Base-by-base conservation (phyloP, 1,140 invertebrate species). In the Asbolus verrucosus region DNA sequence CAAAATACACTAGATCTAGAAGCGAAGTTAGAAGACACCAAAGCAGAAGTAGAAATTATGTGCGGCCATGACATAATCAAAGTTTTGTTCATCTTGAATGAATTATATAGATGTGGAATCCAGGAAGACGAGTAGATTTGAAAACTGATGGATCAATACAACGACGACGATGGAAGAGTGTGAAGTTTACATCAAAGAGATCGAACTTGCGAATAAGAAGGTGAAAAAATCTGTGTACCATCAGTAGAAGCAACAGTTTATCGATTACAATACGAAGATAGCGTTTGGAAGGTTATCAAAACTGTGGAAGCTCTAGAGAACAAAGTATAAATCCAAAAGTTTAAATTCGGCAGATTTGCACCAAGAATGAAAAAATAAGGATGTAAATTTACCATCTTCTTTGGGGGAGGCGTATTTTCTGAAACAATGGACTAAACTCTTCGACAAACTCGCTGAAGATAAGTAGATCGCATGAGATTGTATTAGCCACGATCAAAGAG, bases 401-500 rank as follows among this genome's bases (percentile, higher is more conserved):
- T 0, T 88, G 90, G 39, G 92, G 94, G 79, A 85, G 87, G 86
- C 87, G 43, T n/a, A 65, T 70, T 38, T 76, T 38, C 75, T 76
- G 36, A 73, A 73, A 16, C 71, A 67, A 16, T 77, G 92, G 87
- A 86, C 89, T 72, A 89, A 89, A 73, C 85, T 94, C 66, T 86
- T 92, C 8, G 88, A 87, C 2, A 88, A 91, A 66, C 82, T 95
- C 15, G 88, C 88, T 74, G 84, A 86, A n/a, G 90, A 90, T 2
- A 93, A 93, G 73, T 87, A 88, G 24, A 85, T 92, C 65, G 93
- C 94, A 75, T 86, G 91, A 70, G 92, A 95, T 74, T 82, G 94
- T n/a, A 93, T 95, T 60, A 93, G 95, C 72, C 89, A 94, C 79
- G 93, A 96, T 83, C 91, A 94, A 78, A 85, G 94, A 1, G 93